A percentile compares a stretch with the other conserved stretches of the same genome.
Conservation (phyloP, 2,888 invertebrate genomes). For the Trichacis sp. region DNA sequence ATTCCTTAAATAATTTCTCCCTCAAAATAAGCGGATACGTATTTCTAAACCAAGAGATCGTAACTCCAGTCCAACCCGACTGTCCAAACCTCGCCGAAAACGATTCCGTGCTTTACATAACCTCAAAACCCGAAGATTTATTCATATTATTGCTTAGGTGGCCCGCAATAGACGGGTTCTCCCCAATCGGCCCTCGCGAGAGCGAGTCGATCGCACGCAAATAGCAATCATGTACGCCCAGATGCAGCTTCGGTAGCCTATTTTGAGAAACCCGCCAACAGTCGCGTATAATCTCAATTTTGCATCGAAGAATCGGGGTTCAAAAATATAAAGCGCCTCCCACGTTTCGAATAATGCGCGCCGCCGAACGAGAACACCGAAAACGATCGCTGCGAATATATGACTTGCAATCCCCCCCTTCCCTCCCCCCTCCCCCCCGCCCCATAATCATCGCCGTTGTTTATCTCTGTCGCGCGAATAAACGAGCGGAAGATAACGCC, state of each 20-base stretch:
- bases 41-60: no score
- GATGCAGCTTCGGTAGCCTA: slow-evolving; percentile 37
- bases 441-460: not conserved
- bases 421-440: no score
- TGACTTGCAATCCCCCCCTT: no score
- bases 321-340: slow-evolving; percentile 17
- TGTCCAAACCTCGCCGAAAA: no score
- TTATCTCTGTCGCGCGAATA: slow-evolving; percentile 1
- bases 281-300: slow-evolving; percentile 16
- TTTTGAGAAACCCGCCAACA: slow-evolving; percentile 36
- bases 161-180: no score
- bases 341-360: slow-evolving; percentile 5
- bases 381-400: not conserved
- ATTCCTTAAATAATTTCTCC: no score
- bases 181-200: slow-evolving; percentile 18
- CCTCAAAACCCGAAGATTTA: no score
- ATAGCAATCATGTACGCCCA: slow-evolving; percentile 40
- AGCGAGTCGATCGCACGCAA: slow-evolving; percentile 39
- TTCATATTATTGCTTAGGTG: no score
- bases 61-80: no score
- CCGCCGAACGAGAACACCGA: no score
- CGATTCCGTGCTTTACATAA: no score
- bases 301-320: slow-evolving; percentile 25
- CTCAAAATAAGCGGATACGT: no score
- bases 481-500: not conserved